phyloP scores from a whole-genome alignment of 2,113 vertebrate genomes.

The Scytalopus superciliaris region DNA sequence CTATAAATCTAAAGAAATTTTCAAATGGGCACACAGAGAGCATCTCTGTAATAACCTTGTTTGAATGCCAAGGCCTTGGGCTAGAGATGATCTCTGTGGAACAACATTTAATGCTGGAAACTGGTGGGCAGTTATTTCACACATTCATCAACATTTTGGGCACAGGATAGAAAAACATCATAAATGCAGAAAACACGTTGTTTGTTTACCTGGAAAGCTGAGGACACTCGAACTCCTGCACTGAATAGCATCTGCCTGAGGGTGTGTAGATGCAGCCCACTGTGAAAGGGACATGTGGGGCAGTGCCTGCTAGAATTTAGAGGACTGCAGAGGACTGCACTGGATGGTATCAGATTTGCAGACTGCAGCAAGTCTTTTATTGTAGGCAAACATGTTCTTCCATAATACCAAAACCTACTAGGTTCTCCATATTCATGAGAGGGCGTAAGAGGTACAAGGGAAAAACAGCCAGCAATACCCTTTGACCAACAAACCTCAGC shows the following conservation, averaged over 20 bases:
- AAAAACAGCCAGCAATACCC: neutral
- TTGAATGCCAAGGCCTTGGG: neutral
- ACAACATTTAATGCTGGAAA: neutral
- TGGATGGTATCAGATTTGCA: conserved; percentile 26
- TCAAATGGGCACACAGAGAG: neutral
- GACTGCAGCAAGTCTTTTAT: conserved; percentile 62
- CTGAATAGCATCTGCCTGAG: neutral
- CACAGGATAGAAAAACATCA: neutral
- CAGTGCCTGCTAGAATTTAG: neutral
- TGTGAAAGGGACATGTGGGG: neutral
- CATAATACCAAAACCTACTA: neutral
- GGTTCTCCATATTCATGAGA: neutral
- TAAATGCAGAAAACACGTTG: neutral
- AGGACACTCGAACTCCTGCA: neutral
- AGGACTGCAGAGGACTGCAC: conserved; percentile 50
- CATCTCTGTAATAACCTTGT: neutral
- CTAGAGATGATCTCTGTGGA: neutral
- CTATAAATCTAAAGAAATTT: neutral
- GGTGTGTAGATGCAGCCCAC: neutral
- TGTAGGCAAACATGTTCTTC: neutral
- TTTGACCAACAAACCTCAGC: neutral
- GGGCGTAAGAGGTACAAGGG: neutral
- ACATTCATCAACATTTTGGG: neutral
- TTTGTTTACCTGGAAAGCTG: neutral
- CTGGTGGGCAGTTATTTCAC: neutral